Evolutionary conservation across 1,140 invertebrate genomes (phyloP).

Genomic region (Drosophila obscura): DNA sequence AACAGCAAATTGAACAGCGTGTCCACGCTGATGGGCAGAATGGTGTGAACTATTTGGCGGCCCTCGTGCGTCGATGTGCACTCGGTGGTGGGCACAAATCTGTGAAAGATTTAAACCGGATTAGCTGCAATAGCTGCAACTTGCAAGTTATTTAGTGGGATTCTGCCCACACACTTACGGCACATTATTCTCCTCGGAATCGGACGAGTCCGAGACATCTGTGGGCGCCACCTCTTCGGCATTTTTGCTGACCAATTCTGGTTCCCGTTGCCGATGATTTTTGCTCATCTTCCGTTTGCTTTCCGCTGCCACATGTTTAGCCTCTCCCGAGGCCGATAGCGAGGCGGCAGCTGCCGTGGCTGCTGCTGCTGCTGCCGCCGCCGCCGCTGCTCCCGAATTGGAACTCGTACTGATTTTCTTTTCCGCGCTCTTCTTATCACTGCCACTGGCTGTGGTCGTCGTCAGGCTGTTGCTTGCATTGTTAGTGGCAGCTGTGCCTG

Average conservation of each 20-base stretch:
- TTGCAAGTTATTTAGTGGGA: neutral
- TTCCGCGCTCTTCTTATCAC: slow-evolving; percentile 31
- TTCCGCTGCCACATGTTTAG: slow-evolving; percentile 36
- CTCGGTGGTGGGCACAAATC: slow-evolving; percentile 84
- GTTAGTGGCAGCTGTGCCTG: slow-evolving; percentile 15
- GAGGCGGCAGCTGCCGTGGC: slow-evolving; percentile 8
- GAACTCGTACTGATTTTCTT: slow-evolving; percentile 42
- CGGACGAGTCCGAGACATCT: slow-evolving; percentile 92
- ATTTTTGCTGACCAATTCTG: slow-evolving; percentile 56
- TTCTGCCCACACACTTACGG: slow-evolving; percentile 64
- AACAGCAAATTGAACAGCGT: slow-evolving; percentile 96
- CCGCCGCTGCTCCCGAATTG: slow-evolving; percentile 10
- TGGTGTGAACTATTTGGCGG: slow-evolving; percentile 89
- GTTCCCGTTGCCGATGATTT: slow-evolving; percentile 68
- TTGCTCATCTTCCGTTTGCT: slow-evolving; percentile 71
- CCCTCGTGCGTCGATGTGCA: slow-evolving; percentile 91
- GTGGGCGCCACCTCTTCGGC: slow-evolving; percentile 85
- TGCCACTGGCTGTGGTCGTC: slow-evolving; percentile 11
- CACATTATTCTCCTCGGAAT: slow-evolving; percentile 89
- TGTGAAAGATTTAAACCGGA: slow-evolving; percentile 15
- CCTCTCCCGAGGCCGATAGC: slow-evolving; percentile 5
- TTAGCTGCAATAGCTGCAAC: neutral
- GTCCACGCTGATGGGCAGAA: slow-evolving; percentile 92
- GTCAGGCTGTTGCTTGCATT: slow-evolving; percentile 4
- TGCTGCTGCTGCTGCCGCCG: slow-evolving; percentile 3